A percentile compares a stretch with the other conserved stretches of the same genome.
These are phyloP conservation scores for Pristionchus exspectatus DNA, from an alignment of 2,888 invertebrate species.

Conservation along the genomic window DNA sequence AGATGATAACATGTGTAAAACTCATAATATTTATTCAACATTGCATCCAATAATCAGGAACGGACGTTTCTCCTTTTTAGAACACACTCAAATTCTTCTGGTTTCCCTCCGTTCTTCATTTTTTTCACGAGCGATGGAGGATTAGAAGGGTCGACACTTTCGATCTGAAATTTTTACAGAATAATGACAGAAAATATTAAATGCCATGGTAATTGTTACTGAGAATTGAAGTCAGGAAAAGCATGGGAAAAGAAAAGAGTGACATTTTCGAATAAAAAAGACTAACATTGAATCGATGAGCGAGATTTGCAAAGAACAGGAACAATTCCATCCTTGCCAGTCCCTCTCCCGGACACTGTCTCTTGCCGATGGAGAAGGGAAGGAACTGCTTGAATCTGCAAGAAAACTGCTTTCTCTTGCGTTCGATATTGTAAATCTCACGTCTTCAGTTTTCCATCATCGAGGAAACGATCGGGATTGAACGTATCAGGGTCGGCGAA, in stretches of 20 bases:
- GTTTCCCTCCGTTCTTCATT: slow-evolving; percentile 2
- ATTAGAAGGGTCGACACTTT: neutral
- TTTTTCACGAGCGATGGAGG: neutral
- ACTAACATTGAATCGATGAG: slow-evolving; percentile 60
- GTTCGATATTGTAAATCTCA: neutral
- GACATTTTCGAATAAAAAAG: too few species aligned
- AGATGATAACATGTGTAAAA: too few species aligned
- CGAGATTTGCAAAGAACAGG: slow-evolving; percentile 62
- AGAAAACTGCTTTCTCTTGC: neutral
- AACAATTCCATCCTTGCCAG: slow-evolving; percentile 64
- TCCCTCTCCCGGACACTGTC: slow-evolving; percentile 66
- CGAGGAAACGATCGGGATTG: slow-evolving; percentile 58
- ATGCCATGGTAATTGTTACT: neutral
- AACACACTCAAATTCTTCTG: slow-evolving; percentile 19
- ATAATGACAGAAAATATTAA: neutral
- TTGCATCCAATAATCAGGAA: neutral
- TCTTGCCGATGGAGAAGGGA: slow-evolving; percentile 66
- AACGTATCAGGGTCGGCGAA: slow-evolving; percentile 62
- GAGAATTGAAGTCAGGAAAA: neutral
- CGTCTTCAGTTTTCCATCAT: slow-evolving; percentile 54
- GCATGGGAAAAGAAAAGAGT: neutral
- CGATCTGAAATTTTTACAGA: slow-evolving; percentile 1
- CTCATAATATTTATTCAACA: neutral
- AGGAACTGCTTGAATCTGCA: slow-evolving; percentile 55
- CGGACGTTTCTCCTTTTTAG: slow-evolving; percentile 16